Evolutionary conservation across 2,113 vertebrate genomes (phyloP), one percentile per base, ranked within the genome.

Genomic region (Hypomesus transpacificus): DNA sequence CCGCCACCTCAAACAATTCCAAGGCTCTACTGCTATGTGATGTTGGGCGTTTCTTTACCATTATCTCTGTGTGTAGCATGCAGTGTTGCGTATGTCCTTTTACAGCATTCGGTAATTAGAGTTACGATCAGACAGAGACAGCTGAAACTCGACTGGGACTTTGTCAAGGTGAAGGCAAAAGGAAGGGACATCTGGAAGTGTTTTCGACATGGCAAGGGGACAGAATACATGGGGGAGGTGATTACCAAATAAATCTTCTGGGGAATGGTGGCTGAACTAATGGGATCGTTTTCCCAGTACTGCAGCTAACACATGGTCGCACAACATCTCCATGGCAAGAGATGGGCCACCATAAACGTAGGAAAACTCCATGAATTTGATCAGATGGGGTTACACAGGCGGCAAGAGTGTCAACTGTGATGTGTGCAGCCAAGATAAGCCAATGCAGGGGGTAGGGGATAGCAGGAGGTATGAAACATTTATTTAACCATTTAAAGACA

Each of bases 161-260:
- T 31, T 66, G 65, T 68, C 69, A 66, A 64, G 53, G 20, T 56
- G 59, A 71, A 58, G 63, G 16, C 50, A 64, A 17, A 62, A 56
- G 16, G 65, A 73, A 51, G 53, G 62, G 60, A 76, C 39, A 64
- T 70, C n/a, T 64, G 75, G 59, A 68, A 73, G 24, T 68, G 53
- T 58, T 78, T 64, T 69, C 67, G 60, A 21, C 24, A 28, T 54
- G 65, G 71, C 34, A 75, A 22, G 9, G 20, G 46, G 3, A 60
- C 51, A 74, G 21, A 50, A 66, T n/a, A 24, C 22, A 71, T 8
- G 22, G 61, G 2, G 60, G 26, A 52, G 54, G 50, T 51, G 56
- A 58, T 65, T 17, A 28, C 56, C 20, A n/a, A n/a, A 16, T 13
- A 20, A n/a, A 28, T 67, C 54, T 53, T 70, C 24, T 57, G 20